Conservation (phyloP, 2,797 vertebrate genomes). For the Anguilla anguilla region DNA sequence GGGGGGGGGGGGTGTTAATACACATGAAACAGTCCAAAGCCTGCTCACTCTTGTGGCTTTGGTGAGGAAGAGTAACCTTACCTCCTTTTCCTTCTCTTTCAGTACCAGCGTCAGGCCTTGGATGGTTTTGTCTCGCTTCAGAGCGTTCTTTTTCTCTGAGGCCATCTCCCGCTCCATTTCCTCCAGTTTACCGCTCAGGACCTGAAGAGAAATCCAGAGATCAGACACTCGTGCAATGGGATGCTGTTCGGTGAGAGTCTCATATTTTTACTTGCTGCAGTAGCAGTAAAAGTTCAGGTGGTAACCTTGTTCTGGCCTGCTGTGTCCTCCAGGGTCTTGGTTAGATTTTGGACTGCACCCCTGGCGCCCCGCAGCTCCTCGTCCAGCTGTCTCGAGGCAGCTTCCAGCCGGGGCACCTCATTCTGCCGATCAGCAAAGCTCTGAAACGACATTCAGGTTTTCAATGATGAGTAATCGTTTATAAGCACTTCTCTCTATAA, state of each 20-base stretch:
- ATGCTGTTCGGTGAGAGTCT: background rate
- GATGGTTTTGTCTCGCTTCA: constrained; percentile 97
- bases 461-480: constrained; percentile 37
- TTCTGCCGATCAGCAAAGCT: constrained; percentile 54
- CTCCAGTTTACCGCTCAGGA: constrained; percentile 77
- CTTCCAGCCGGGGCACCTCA: constrained; percentile 63
- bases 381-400: constrained; percentile 63
- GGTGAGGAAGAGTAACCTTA: constrained; percentile 45
- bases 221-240: background rate
- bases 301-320: constrained; percentile 71
- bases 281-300: background rate
- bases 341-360: constrained; percentile 61
- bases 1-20: constrained; percentile 15
- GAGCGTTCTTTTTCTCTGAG: constrained; percentile 86
- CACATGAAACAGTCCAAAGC: background rate
- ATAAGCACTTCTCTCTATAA: background rate
- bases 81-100: constrained; percentile 92
- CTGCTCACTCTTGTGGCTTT: background rate
- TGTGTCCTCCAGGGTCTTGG: constrained; percentile 64
- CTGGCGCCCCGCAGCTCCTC: constrained; percentile 66
- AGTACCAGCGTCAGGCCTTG: constrained; percentile 89
- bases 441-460: constrained; percentile 52
- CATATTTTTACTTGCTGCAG: background rate
- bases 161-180: constrained; percentile 82
- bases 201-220: constrained; percentile 68